These are phyloP conservation scores for Oreochromis tanganicae DNA, from an alignment of 2,113 vertebrate species.

Conservation along the genomic window DNA sequence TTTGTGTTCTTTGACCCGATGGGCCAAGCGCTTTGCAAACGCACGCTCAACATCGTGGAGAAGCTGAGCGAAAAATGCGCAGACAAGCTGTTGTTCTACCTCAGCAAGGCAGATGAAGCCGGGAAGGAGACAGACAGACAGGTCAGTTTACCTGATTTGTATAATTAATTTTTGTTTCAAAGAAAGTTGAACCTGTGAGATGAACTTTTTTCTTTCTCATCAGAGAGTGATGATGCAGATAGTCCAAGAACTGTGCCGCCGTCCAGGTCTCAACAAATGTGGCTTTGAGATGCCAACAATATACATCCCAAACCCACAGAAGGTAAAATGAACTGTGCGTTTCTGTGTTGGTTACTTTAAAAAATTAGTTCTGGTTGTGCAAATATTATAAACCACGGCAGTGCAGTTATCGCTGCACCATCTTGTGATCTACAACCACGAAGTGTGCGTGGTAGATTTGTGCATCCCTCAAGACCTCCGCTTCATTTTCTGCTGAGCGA, in stretches of 20 bases:
- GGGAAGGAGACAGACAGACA: slow-evolving; percentile 75
- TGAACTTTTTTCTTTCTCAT: background rate
- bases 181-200: background rate
- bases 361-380: background rate
- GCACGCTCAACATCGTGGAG: slow-evolving; percentile 79
- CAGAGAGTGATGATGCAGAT: slow-evolving; percentile 85
- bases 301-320: slow-evolving; percentile 78
- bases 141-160: slow-evolving; percentile 11
- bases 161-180: background rate
- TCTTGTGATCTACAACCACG: slow-evolving; percentile 33
- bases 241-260: slow-evolving; percentile 78
- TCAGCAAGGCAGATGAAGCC: slow-evolving; percentile 77
- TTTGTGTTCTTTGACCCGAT: slow-evolving; percentile 81
- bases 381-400: slow-evolving; percentile 23
- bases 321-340: slow-evolving; percentile 44
- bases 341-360: background rate
- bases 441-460: slow-evolving; percentile 14
- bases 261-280: slow-evolving; percentile 80
- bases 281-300: slow-evolving; percentile 82
- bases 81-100: slow-evolving; percentile 76
- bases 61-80: slow-evolving; percentile 72
- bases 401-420: slow-evolving; percentile 16
- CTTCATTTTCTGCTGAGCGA: slow-evolving; percentile 36
- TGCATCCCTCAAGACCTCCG: background rate
- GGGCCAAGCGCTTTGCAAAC: slow-evolving; percentile 81